Evolutionary conservation across 2,888 invertebrate species (phyloP).

Genomic region (Phengaris alcon): DNA sequence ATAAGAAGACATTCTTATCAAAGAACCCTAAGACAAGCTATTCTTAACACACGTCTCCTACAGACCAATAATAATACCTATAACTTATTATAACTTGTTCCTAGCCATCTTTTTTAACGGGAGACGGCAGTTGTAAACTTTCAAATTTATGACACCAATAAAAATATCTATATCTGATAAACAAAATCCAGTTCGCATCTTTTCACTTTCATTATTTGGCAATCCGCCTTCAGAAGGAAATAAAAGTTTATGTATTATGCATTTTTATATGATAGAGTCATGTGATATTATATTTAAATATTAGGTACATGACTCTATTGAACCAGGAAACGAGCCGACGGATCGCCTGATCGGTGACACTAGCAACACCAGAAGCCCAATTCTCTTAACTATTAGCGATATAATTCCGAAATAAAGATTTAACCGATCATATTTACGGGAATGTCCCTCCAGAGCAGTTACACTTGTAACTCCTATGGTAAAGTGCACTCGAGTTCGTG

Average conservation of each 20-base stretch:
- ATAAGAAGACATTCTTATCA: too few relatives aligned
- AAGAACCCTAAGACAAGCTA: neutral
- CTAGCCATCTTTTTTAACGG: neutral
- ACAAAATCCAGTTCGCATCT: neutral
- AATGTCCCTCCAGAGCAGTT: too few relatives aligned
- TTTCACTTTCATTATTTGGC: neutral
- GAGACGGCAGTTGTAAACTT: neutral
- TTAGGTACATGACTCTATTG: too few relatives aligned
- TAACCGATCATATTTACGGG: too few relatives aligned
- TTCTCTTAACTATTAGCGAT: too few relatives aligned
- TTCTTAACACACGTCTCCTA: neutral
- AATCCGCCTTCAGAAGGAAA: neutral
- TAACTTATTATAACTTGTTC: neutral
- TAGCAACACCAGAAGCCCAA: too few relatives aligned
- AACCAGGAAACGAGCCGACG: too few relatives aligned
- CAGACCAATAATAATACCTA: neutral
- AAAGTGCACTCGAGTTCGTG: too few relatives aligned
- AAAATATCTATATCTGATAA: neutral
- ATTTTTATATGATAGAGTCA: neutral
- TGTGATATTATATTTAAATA: too few relatives aligned
- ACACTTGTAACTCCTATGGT: too few relatives aligned
- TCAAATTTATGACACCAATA: neutral
- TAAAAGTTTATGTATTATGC: constrained; percentile 1
- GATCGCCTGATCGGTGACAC: too few relatives aligned
- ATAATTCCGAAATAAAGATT: too few relatives aligned